Base-by-base conservation (phyloP, 1,140 invertebrate genomes). In the Trialeurodes vaporariorum region DNA sequence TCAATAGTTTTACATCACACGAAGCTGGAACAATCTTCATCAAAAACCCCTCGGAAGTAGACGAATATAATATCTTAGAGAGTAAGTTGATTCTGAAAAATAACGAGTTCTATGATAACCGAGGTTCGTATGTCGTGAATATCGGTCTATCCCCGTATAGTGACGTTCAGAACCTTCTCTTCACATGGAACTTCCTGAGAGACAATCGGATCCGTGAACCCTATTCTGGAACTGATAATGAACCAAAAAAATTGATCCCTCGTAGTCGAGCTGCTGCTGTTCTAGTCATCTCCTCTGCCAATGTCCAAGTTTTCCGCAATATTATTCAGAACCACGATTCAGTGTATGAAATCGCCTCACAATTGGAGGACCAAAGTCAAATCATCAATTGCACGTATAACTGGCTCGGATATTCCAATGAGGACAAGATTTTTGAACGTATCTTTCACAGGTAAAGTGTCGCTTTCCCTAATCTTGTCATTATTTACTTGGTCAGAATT, bases 381-480 rank as follows among this genome's bases (percentile, higher is more conserved):
- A 81, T 86, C n/a, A 90, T 99, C 11, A 93, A 98, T 76, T 96
- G 93, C 69, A 92, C 92, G 2, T 91, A 85, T 72, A 99, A 99
- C 75, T 99, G 94, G 91, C 83, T 98, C 69, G 93, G 94, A 21
- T 87, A 82, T 72, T 81, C 82, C 1, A 84, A 88, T 69, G 92
- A 94, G 75, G 83, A 84, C 61, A 83, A 84, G 73, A 89, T 96
- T 67, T 93, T 90, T 73, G 83, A 87, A 25, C 80, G 90, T 75
- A 77, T 96, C 9, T 96, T 96, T 76, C 90, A 95, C 74, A 83
- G 85, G 75, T 85, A 80, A 72, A 75, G 25, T 64, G 61, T n/a
- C n/a, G n/a, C n/a, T n/a, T n/a, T n/a, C n/a, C n/a, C n/a, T n/a
- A n/a, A n/a, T n/a, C n/a, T n/a, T n/a, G n/a, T n/a, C n/a, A n/a